Conservation (phyloP, 1,140 invertebrate genomes). For the Drosophila gunungcola region DNA sequence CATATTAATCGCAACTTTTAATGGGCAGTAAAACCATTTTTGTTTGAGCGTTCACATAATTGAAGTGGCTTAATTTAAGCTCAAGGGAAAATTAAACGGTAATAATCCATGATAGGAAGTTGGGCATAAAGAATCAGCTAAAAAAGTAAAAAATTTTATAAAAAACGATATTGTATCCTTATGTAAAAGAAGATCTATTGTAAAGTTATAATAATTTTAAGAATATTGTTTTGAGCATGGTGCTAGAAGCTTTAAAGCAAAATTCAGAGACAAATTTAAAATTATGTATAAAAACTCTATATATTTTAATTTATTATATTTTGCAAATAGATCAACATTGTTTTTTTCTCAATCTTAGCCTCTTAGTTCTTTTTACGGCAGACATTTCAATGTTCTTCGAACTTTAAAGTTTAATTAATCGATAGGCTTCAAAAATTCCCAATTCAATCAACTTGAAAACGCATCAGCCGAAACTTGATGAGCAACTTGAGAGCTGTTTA, state of each 20-base stretch:
- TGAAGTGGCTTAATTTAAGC: constrained; percentile 22
- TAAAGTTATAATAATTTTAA: too few relatives aligned
- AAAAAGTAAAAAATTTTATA: neutral
- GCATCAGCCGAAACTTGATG: constrained; percentile 19
- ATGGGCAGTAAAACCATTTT: constrained; percentile 60
- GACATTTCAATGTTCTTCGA: too few relatives aligned
- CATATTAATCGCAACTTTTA: constrained; percentile 80
- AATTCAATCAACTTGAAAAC: constrained; percentile 28
- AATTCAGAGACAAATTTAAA: too few relatives aligned
- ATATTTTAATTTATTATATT: neutral
- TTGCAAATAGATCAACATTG: too few relatives aligned
- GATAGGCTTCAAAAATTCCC: constrained; percentile 1
- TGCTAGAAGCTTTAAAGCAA: too few relatives aligned
- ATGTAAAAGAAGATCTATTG: too few relatives aligned
- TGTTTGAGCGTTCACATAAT: constrained; percentile 53
- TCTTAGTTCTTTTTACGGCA: too few relatives aligned
- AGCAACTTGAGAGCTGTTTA: constrained; percentile 63
- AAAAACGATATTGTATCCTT: neutral
- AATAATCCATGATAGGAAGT: neutral
- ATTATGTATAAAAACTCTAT: too few relatives aligned
- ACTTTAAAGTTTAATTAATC: constrained; percentile 19
- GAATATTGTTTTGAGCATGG: too few relatives aligned
- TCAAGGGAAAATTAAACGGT: constrained; percentile 17
- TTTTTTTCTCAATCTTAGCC: too few relatives aligned
- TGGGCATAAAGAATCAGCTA: neutral